Base-by-base conservation (phyloP, 2,797 vertebrate species). In the Gadopsis bispinosus region DNA sequence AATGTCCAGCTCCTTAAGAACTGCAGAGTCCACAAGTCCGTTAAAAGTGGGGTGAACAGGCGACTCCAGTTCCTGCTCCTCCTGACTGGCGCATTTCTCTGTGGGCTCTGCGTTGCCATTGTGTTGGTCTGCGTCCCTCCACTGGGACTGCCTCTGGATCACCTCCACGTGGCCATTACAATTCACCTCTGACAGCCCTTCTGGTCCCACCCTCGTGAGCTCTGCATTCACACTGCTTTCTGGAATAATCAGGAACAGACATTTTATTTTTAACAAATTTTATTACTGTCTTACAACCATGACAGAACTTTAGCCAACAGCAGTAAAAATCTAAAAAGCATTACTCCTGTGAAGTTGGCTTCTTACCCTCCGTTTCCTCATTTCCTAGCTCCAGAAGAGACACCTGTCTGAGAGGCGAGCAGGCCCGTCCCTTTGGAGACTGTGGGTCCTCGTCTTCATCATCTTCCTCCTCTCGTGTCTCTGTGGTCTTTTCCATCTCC, bases 401-500 rank as follows among this genome's bases (percentile, higher is more conserved):
- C 83, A 93, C 93, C 77, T 95, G 96, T 94, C 96, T 89, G 91
- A 96, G 91, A 58, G 94, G 95, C 54, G 90, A 91, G 0, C 92
- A 95, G 29, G 73, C 83, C 2, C 93, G 87, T 59, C 89, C 94
- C 80, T 93, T 95, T 83, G 89, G 93, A 90, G 92, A 96, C 84
- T 95, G 89, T 1, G 89, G 91, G 50, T 93, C 92, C 7, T 95
- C 94, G 0, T 94, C 91, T 50, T 95, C 95, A 19, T 97, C 88
- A 0, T 94, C 95, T 56, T 96, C 94, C 51, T 95, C 94, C 63
- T 97, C 96, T 63, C 86, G 95, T 33, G 93, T 93, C 84, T 95
- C 96, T 75, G 95, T 96, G 88, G 95, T 96, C 79, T 94, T 97
- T 78, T 98, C 98, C 97, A 99, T 97, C 89, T 98, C 96, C 89